Evolutionary conservation across 2,888 invertebrate species (phyloP).

Genomic region (Cephus nigrinus): DNA sequence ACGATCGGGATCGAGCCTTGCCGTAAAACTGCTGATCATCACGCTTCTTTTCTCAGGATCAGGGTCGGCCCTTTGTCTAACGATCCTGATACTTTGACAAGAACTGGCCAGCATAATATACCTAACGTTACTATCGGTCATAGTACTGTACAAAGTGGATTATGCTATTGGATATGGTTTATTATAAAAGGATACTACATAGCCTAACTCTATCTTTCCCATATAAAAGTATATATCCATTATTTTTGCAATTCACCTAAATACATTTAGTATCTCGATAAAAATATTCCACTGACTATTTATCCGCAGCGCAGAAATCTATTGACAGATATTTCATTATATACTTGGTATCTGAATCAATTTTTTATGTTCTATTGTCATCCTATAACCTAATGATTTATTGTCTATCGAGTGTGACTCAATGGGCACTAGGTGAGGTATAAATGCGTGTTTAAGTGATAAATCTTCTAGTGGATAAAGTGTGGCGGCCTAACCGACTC

Average conservation of each 20-base stretch:
- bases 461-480: slow-evolving; percentile 38
- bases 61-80: slow-evolving; percentile 14
- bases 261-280: background rate
- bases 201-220: background rate
- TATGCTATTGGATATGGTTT: background rate
- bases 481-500: background rate
- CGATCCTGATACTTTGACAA: background rate
- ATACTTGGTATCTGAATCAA: slow-evolving; percentile 33
- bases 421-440: slow-evolving; percentile 42
- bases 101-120: background rate
- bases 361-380: slow-evolving; percentile 41
- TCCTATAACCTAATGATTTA: slow-evolving; percentile 47
- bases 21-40: slow-evolving; percentile 16
- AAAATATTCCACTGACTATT: background rate
- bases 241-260: background rate
- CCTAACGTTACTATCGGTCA: background rate
- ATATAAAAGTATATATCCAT: background rate
- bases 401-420: slow-evolving; percentile 40
- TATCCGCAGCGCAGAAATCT: background rate
- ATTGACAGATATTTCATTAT: background rate
- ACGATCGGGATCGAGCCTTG: slow-evolving; percentile 16
- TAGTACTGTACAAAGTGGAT: background rate
- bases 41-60: slow-evolving; percentile 11
- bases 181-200: background rate
- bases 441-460: slow-evolving; percentile 52